These are phyloP conservation scores for Panzeria rudis DNA, from an alignment of 2,888 invertebrate species.

Conservation along the genomic window DNA sequence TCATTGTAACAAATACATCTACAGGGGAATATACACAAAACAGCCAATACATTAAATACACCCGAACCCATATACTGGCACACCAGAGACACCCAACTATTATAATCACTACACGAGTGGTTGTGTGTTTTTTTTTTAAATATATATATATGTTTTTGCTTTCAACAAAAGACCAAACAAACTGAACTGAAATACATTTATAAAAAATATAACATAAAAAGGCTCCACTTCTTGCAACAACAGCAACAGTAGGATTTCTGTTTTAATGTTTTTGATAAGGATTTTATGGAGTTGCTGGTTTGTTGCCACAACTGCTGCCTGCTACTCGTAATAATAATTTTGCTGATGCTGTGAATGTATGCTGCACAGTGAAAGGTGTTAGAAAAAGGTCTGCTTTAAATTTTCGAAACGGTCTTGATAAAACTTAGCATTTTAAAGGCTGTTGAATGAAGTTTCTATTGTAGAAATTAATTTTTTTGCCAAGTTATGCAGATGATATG, in stretches of 20 bases:
- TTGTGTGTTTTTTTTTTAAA: neutral
- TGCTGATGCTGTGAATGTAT: conserved; percentile 1
- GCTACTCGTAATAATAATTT: neutral
- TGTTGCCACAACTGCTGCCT: conserved; percentile 25
- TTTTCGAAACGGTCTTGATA: neutral
- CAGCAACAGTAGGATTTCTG: conserved; percentile 34
- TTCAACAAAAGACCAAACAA: conserved; percentile 37
- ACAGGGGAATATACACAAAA: conserved; percentile 10
- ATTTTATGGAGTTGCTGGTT: conserved; percentile 16
- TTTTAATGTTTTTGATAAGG: conserved; percentile 15
- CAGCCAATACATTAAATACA: conserved; percentile 21
- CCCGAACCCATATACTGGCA: neutral
- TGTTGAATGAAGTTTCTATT: neutral
- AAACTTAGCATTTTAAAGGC: neutral
- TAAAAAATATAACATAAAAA: conserved; percentile 10
- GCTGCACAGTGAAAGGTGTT: conserved; percentile 8
- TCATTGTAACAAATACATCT: conserved; percentile 1
- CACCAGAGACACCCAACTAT: conserved; percentile 23
- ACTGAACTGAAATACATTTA: conserved; percentile 50
- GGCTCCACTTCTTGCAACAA: conserved; percentile 32
- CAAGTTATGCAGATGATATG: too few relatives aligned
- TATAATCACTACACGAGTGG: conserved; percentile 39
- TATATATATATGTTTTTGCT: too few relatives aligned
- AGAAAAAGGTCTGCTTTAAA: neutral
- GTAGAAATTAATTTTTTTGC: neutral